Percentiles rank a stretch among this genome's conserved stretches.
These are phyloP conservation scores for Lasiurus cinereus DNA, from an alignment of 2,113 vertebrate genomes.

Conservation along the genomic window DNA sequence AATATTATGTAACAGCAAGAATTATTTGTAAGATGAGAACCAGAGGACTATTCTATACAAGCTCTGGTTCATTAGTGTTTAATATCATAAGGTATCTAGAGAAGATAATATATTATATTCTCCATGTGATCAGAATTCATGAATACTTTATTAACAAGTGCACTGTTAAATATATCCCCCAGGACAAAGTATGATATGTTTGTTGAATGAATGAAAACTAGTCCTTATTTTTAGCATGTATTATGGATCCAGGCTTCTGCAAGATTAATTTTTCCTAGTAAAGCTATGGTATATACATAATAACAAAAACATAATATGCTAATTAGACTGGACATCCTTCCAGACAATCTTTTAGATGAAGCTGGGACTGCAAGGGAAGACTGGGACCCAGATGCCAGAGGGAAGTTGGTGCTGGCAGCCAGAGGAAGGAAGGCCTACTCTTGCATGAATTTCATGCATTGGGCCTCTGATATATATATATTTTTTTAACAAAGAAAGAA, in stretches of 20 bases:
- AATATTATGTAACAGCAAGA: background rate
- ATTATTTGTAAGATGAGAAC: background rate
- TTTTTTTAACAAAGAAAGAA: background rate
- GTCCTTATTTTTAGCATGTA: background rate
- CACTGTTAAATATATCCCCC: background rate
- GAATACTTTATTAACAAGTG: background rate
- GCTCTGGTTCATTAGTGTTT: background rate
- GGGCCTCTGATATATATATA: background rate
- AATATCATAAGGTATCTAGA: background rate
- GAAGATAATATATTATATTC: background rate
- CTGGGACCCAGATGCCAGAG: no score
- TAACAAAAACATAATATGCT: no score
- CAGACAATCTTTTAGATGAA: no score
- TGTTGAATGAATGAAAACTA: background rate
- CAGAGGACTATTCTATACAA: background rate
- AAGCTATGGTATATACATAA: background rate
- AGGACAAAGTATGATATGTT: background rate
- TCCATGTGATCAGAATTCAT: background rate
- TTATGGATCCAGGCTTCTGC: background rate
- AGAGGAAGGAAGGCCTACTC: no score
- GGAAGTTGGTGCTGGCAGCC: no score
- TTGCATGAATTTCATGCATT: no score
- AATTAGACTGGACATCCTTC: no score
- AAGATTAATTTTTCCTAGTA: background rate
- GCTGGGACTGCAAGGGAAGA: no score